A percentile compares a stretch with the other conserved stretches of the same genome.
Conservation (phyloP, 2,113 vertebrate species). For the Ptyas mucosa region DNA sequence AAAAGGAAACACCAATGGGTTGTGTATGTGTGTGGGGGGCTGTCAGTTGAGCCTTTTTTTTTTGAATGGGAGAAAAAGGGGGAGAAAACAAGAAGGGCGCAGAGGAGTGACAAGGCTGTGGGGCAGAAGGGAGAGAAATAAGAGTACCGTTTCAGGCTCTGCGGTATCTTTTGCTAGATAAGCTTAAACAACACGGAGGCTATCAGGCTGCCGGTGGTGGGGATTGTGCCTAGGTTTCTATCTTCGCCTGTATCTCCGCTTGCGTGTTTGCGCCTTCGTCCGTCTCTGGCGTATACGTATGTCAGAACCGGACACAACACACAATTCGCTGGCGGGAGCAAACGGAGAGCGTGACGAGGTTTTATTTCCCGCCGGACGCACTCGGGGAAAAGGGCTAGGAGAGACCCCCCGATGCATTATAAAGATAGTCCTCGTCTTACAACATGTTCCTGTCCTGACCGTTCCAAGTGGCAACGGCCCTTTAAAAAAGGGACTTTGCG, state of each 20-base stretch:
- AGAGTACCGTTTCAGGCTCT: background rate
- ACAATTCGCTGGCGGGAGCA: too few relatives aligned
- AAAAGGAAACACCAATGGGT: background rate
- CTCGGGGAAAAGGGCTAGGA: background rate
- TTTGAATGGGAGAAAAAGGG: background rate
- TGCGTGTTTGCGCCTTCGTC: background rate
- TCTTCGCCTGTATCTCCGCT: background rate
- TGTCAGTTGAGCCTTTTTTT: slow-evolving; percentile 3
- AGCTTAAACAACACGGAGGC: background rate
- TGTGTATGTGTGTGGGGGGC: background rate
- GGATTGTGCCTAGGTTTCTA: fast-evolving
- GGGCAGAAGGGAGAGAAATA: background rate
- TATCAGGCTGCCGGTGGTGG: background rate
- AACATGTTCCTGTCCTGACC: too few relatives aligned
- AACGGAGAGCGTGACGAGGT: background rate
- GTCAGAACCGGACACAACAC: background rate
- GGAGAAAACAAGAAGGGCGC: background rate
- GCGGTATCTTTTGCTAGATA: slow-evolving; percentile 31
- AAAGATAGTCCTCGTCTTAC: background rate
- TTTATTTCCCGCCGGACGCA: background rate
- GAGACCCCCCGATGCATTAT: too few relatives aligned
- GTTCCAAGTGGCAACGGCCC: too few relatives aligned
- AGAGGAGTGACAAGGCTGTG: background rate
- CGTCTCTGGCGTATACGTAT: too few relatives aligned
- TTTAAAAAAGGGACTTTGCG: too few relatives aligned